These are phyloP conservation scores for Epinephelus malabaricus DNA, from an alignment of 2,797 vertebrate genomes.

Conservation along the genomic window DNA sequence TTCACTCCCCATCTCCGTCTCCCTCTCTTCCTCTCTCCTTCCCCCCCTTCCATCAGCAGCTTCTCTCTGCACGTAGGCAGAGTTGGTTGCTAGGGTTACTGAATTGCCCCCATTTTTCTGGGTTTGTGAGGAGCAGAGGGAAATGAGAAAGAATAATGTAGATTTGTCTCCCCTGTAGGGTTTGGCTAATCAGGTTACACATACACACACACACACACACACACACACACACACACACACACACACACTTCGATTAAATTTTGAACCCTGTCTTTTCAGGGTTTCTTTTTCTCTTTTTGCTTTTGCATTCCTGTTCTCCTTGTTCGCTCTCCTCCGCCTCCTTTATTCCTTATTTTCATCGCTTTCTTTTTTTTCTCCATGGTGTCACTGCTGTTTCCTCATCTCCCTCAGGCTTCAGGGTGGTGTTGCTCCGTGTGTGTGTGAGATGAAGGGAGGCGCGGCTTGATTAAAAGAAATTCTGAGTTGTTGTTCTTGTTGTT, in stretches of 20 bases:
- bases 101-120: conserved; percentile 84
- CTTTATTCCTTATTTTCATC: conserved; percentile 38
- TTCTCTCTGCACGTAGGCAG: conserved; percentile 75
- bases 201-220: conserved; percentile 20
- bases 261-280: conserved; percentile 46
- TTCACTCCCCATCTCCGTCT: conserved; percentile 45
- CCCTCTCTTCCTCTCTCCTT: conserved; percentile 7
- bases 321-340: conserved; percentile 31
- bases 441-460: neutral
- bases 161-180: conserved; percentile 77
- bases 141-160: conserved; percentile 78
- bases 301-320: conserved; percentile 26
- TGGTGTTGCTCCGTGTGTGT: conserved; percentile 6
- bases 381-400: conserved; percentile 55
- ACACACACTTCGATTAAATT: conserved; percentile 37
- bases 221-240: conserved; percentile 19
- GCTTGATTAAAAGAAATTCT: conserved; percentile 41
- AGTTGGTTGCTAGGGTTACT: conserved; percentile 84
- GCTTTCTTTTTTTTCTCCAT: conserved; percentile 43
- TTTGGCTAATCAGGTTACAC: conserved; percentile 79
- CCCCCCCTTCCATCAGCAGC: conserved; percentile 74
- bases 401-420: conserved; percentile 38
- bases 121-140: conserved; percentile 77
- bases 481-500: conserved; percentile 25
- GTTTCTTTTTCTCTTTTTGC: neutral